Base-by-base conservation (phyloP, 2,113 vertebrate genomes). In the Condylura cristata region DNA sequence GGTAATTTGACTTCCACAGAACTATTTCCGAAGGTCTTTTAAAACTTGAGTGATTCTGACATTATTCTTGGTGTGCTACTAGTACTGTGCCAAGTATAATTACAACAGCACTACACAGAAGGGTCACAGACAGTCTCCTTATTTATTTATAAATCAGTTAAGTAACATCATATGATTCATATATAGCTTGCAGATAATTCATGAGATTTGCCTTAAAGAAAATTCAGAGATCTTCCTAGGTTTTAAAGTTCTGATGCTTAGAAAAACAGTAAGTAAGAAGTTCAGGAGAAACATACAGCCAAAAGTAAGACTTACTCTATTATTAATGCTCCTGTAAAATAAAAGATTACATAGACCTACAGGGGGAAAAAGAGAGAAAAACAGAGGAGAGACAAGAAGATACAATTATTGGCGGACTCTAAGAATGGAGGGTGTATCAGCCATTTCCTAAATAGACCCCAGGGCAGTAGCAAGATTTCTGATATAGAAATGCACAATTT, bases 1-100 rank as follows among this genome's bases (percentile, higher is more conserved):
- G 5, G 8, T 61, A 28, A 16, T 13, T 84, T 16, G 61, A 60
- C 12, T 79, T 53, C 18, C 48, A 24, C 13, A 81, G 32, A n/a
- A 22, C 10, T 16, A 17, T 1, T 34, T 91, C 44, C 44, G 20
- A 89, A 93, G 60, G 20, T 53, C 30, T 85, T 39, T 85, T 53
- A 91, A 10, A 90, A 75, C 6, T 60, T 32, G 6, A 71, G n/a
- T 61, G 66, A 24, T 63, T 94, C n/a, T 92, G 34, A 91, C 80
- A 74, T 78, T 70, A 48, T 37, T 44, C 18, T 7, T 79, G 46
- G 1, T 28, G 34, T 30, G 30, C 41, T 22, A 26, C 11, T 39
- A 71, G 17, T 41, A 26, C 34, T 61, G 8, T 8, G 68, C 16
- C 8, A 28, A 68, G 41, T 81, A 17, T 24, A 58, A 84, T 46